Percentiles rank a stretch among this genome's conserved stretches.
These are phyloP conservation scores for Chamaea fasciata DNA, from an alignment of 2,113 vertebrate genomes.

Conservation along the genomic window DNA sequence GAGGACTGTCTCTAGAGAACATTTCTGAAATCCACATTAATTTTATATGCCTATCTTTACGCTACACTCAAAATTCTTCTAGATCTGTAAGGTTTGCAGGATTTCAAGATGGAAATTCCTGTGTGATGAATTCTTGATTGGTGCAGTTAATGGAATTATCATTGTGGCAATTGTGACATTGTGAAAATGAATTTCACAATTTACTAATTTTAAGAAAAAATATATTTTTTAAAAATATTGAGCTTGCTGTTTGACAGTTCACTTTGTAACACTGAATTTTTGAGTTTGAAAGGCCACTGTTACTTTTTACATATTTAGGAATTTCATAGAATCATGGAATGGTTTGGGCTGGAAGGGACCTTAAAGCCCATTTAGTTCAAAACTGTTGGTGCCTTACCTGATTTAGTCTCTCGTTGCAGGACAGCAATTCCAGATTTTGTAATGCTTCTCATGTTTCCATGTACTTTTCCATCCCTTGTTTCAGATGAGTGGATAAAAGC, in stretches of 20 bases:
- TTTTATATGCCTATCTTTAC: neutral
- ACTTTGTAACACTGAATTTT: neutral
- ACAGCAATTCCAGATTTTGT: neutral
- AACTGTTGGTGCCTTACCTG: neutral
- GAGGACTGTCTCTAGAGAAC: neutral
- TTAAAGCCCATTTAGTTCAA: neutral
- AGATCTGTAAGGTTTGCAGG: neutral
- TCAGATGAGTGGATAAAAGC: neutral
- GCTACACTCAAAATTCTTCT: neutral
- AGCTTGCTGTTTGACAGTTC: neutral
- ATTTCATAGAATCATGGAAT: neutral
- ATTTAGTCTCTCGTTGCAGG: neutral
- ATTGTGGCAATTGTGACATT: neutral
- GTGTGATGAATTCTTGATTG: neutral
- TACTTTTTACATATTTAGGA: neutral
- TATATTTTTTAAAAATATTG: neutral
- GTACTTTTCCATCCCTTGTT: neutral
- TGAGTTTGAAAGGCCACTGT: neutral
- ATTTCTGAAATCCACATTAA: neutral
- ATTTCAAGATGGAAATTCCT: neutral
- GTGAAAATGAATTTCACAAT: neutral
- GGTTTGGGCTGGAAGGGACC: neutral
- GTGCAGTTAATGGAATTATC: neutral
- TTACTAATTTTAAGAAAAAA: neutral
- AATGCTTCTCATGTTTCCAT: neutral